These are phyloP conservation scores for Sylvietta virens DNA, from an alignment of 2,113 vertebrate genomes.

Conservation along the genomic window DNA sequence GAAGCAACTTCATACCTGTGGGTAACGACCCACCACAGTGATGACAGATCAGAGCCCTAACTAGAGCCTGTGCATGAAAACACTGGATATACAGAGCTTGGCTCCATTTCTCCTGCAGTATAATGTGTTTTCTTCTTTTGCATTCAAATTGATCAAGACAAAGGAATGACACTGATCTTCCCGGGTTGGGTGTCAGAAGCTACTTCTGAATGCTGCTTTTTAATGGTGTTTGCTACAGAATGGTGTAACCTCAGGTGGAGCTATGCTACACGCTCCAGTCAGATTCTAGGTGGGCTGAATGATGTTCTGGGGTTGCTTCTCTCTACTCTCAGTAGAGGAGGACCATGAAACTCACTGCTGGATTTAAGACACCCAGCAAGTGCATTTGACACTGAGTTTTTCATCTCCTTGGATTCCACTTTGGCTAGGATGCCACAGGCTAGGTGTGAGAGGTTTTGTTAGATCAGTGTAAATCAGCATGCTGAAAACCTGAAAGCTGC, in stretches of 20 bases:
- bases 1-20: background rate
- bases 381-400: background rate
- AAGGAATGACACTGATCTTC: background rate
- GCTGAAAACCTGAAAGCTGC: background rate
- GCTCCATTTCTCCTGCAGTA: background rate
- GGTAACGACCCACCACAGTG: background rate
- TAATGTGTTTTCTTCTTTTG: background rate
- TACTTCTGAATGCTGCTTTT: background rate
- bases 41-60: background rate
- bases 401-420: background rate
- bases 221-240: background rate
- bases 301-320: background rate
- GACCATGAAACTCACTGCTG: background rate
- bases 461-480: background rate
- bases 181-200: background rate
- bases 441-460: background rate
- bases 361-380: background rate
- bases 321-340: background rate
- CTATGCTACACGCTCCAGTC: background rate
- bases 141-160: background rate
- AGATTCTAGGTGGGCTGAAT: background rate
- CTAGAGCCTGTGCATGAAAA: background rate
- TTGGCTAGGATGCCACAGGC: background rate
- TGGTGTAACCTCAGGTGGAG: background rate
- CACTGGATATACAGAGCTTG: background rate